phyloP scores from a whole-genome alignment of 1,140 invertebrate species.

The Drosophila sp. region DNA sequence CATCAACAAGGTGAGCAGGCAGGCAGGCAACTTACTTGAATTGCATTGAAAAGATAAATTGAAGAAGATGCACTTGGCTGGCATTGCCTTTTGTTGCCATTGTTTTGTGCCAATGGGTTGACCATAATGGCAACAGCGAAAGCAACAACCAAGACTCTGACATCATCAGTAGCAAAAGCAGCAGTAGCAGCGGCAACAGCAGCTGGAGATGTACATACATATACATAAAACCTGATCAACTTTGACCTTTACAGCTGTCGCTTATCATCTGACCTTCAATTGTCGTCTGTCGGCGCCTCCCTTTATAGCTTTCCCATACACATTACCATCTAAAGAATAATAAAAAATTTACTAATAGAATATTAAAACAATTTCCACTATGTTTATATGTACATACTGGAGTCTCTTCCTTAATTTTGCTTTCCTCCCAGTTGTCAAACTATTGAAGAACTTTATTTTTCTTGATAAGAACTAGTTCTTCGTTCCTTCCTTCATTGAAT shows the following conservation, averaged over 20 bases:
- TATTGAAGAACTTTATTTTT: too few relatives aligned
- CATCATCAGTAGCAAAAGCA: conserved; percentile 44
- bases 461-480: too few relatives aligned
- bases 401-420: too few relatives aligned
- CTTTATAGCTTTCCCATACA: conserved; percentile 36
- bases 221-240: conserved; percentile 43
- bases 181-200: not conserved
- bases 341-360: too few relatives aligned
- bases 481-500: too few relatives aligned
- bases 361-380: too few relatives aligned
- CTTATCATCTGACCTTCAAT: conserved; percentile 14
- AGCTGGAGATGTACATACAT: not conserved
- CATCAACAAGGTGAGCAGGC: conserved; percentile 61
- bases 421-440: too few relatives aligned
- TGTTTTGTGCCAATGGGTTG: conserved; percentile 59
- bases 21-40: conserved; percentile 49
- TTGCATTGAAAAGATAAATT: conserved; percentile 62
- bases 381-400: too few relatives aligned
- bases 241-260: conserved; percentile 67
- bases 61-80: conserved; percentile 57
- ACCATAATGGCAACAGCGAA: conserved; percentile 27
- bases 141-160: conserved; percentile 42
- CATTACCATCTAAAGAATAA: not conserved
- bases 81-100: conserved; percentile 37
- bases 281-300: conserved; percentile 30